These are phyloP conservation scores for Characodon lateralis DNA, from an alignment of 2,797 vertebrate genomes.

Conservation along the genomic window DNA sequence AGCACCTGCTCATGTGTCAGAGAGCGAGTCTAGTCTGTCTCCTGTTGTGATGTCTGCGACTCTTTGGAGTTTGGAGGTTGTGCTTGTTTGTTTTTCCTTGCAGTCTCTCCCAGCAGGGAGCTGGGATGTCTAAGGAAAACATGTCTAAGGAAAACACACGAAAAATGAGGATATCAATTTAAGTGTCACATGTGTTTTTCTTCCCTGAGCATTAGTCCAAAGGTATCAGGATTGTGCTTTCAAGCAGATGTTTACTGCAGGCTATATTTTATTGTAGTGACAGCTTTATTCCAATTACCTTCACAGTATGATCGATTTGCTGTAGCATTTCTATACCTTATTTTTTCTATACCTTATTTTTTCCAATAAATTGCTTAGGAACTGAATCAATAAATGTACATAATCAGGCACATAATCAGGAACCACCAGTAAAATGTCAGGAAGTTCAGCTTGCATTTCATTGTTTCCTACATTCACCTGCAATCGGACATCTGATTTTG, in stretches of 20 bases:
- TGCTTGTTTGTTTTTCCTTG: conserved; percentile 64
- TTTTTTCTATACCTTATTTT: conserved; percentile 19
- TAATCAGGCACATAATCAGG: no score
- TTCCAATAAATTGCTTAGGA: no score
- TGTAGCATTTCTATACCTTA: conserved; percentile 8
- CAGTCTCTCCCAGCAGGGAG: conserved; percentile 55
- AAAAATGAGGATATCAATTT: conserved; percentile 69
- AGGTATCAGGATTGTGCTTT: conserved; percentile 24
- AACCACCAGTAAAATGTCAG: no score
- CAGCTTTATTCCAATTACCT: conserved; percentile 63
- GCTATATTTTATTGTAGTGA: conserved; percentile 39
- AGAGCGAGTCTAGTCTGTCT: conserved; percentile 2
- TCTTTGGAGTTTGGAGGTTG: conserved; percentile 10
- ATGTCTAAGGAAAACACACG: conserved; percentile 52
- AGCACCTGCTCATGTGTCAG: background rate
- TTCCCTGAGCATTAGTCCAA: conserved; percentile 46
- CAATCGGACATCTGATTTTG: no score
- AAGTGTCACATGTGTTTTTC: conserved; percentile 61
- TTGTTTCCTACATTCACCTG: no score
- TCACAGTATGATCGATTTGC: conserved; percentile 35
- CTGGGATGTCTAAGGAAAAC: conserved; percentile 57
- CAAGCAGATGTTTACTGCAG: conserved; percentile 34
- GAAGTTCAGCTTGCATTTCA: no score
- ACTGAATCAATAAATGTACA: no score
- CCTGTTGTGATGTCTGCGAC: conserved; percentile 25